Evolutionary conservation across 1,140 invertebrate genomes (phyloP), one percentile per base, ranked within the genome.

Genomic region (Heliconius nattereri): DNA sequence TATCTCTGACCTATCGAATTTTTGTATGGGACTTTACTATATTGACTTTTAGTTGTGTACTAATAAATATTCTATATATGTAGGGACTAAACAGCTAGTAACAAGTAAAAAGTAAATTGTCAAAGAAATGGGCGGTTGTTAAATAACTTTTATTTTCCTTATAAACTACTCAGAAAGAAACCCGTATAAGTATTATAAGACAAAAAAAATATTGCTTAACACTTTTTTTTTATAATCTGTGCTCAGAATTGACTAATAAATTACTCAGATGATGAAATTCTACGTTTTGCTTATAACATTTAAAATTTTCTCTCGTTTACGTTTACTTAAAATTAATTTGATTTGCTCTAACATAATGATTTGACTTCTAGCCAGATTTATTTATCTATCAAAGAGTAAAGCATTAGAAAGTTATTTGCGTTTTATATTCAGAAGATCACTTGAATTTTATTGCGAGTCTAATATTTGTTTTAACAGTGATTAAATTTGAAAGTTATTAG

Each of bases 1-100:
- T 66, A 66, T 37, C 74, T 57, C 32, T 75, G 74, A 75, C 74
- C 74, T 75, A 57, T 75, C 74, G 74, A 66, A 75, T 54, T 60
- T 57, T n/a, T 75, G 20, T 60, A 32, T 60, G 29, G 20, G 73
- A 66, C 60, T 23, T 20, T 8, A 8, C 60, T 66, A 29, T 66
- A 66, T 5, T 29, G 11, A 29, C 11, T 66, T 66, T 16, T 3
- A 26, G 60, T 13, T 66, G 23, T 11, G 11, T 26, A 57, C 20
- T 9, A 57, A 23, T n/a, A 57, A 57, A 57, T n/a, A 57, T 52
- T 52, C 19, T 52, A 52, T 20, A 6, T 20, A 19, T 6, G 49
- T 45, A 16, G 19, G 16, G 49, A 52, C 1, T 52, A 52, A 20
- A 20, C 19, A 52, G 7, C 1, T 52, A 19, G 19, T 2, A 20